These are phyloP conservation scores for Cyphomyrus discorhynchus DNA, from an alignment of 2,113 vertebrate species.

Conservation along the genomic window DNA sequence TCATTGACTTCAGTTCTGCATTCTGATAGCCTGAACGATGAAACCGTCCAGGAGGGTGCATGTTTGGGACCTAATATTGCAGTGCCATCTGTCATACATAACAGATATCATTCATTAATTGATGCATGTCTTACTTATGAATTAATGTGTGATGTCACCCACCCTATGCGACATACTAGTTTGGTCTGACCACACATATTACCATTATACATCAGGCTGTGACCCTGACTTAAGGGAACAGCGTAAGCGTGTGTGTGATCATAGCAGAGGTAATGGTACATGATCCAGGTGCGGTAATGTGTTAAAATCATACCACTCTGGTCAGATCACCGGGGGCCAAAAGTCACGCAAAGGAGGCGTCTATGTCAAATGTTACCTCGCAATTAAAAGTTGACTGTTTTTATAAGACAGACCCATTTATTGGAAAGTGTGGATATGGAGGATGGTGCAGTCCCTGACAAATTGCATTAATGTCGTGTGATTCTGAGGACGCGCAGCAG, in stretches of 20 bases:
- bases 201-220: not conserved
- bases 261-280: not conserved
- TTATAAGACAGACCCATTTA: not conserved
- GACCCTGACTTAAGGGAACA: not conserved
- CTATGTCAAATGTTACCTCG: not conserved
- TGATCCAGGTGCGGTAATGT: not conserved
- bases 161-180: not conserved
- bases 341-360: not conserved
- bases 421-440: not conserved
- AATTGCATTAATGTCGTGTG: constrained; percentile 1
- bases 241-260: not conserved
- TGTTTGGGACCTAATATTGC: not conserved
- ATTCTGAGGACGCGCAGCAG: not conserved
- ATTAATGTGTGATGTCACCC: not conserved
- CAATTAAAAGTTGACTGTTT: not conserved
- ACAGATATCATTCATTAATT: not conserved
- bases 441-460: not conserved
- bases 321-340: not conserved
- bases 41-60: not conserved
- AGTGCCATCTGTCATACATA: not conserved
- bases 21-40: not conserved
- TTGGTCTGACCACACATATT: not conserved
- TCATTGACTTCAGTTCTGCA: not conserved
- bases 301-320: not conserved
- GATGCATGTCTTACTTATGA: not conserved